A percentile compares a stretch with the other conserved stretches of the same genome.
Evolutionary conservation across 2,888 invertebrate species (phyloP).

Genomic region (Drosophila formosana): DNA sequence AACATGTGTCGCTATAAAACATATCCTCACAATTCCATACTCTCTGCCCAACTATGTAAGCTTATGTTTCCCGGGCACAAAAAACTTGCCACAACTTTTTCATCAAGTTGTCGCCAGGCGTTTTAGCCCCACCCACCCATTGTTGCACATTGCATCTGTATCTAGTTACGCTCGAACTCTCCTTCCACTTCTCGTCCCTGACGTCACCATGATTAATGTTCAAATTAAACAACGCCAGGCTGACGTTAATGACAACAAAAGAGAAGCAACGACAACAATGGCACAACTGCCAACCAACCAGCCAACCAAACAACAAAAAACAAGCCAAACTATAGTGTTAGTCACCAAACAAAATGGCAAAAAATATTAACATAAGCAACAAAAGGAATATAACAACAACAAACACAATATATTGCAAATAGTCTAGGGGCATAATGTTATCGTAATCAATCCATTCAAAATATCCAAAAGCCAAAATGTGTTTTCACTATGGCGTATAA

Average conservation of each 20-base stretch:
- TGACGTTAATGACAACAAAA: constrained; percentile 78
- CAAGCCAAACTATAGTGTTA: constrained; percentile 29
- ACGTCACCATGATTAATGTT: constrained; percentile 71
- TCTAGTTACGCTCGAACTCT: constrained; percentile 33
- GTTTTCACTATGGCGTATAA: neutral
- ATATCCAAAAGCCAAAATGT: neutral
- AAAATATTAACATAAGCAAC: constrained; percentile 47
- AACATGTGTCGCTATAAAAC: neutral
- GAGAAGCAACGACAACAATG: constrained; percentile 53
- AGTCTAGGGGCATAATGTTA: constrained; percentile 5
- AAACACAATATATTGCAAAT: constrained; percentile 41
- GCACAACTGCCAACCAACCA: constrained; percentile 10
- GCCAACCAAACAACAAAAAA: constrained; percentile 2
- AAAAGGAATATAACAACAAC: constrained; percentile 16
- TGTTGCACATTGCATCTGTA: constrained; percentile 47
- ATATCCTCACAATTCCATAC: neutral
- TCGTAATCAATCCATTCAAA: constrained; percentile 3
- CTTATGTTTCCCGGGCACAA: constrained; percentile 5
- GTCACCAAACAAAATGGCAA: constrained; percentile 25
- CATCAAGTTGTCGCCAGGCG: constrained; percentile 54
- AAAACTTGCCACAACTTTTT: constrained; percentile 52
- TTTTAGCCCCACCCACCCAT: constrained; percentile 13
- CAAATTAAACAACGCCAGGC: constrained; percentile 74
- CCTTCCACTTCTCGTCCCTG: constrained; percentile 10
- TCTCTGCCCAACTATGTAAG: neutral